A percentile compares a stretch with the other conserved stretches of the same genome.
phyloP scores from a whole-genome alignment of 2,797 vertebrate species.

The Anguilla anguilla region DNA sequence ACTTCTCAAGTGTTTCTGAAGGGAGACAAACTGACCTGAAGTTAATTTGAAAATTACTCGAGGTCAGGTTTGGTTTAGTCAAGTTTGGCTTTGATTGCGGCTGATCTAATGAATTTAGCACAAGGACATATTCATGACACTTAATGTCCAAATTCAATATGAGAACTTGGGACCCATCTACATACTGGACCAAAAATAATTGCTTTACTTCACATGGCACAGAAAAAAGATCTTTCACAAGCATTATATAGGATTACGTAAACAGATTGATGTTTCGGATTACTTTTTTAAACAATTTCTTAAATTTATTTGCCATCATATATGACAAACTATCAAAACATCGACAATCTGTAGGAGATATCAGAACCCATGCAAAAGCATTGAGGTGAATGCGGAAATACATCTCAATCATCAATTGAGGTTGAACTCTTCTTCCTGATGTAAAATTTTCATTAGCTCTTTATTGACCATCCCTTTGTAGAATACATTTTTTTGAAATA shows the following conservation, averaged over 20 bases:
- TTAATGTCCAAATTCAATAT: neutral
- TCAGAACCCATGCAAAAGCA: neutral
- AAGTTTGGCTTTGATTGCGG: neutral
- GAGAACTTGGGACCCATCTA: neutral
- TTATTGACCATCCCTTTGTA: neutral
- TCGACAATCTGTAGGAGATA: neutral
- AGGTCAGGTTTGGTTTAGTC: neutral
- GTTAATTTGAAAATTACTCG: neutral
- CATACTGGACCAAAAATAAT: neutral
- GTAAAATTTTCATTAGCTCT: neutral
- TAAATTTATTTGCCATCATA: neutral
- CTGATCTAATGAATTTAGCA: neutral
- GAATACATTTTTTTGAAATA: neutral
- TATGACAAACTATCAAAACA: neutral
- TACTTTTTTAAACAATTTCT: neutral
- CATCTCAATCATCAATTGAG: neutral
- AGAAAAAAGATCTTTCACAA: neutral
- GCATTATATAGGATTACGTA: neutral
- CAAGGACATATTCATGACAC: neutral
- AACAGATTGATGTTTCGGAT: neutral
- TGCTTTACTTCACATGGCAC: neutral
- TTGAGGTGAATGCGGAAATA: neutral
- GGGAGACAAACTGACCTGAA: neutral
- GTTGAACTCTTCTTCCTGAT: too few relatives aligned
- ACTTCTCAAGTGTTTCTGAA: neutral